These are phyloP conservation scores for Scartelaos histophorus DNA, from an alignment of 2,113 vertebrate genomes.

Conservation along the genomic window DNA sequence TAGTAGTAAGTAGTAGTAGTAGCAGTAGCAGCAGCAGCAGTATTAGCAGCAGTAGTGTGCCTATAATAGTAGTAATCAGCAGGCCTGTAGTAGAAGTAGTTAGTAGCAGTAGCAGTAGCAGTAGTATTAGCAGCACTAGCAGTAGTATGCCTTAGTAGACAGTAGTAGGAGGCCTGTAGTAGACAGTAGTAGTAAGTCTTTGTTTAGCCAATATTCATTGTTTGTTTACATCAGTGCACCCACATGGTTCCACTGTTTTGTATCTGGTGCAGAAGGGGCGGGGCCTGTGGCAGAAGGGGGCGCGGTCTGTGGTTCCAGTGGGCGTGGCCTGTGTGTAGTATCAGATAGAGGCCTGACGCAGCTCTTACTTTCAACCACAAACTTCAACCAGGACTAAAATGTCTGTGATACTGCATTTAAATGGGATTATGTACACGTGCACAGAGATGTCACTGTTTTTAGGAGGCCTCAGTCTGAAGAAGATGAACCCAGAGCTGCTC, in stretches of 20 bases:
- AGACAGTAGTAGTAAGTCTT: neutral
- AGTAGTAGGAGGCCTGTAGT: too few species aligned
- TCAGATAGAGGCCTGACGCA: slow-evolving; percentile 5
- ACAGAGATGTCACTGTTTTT: neutral
- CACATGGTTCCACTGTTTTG: neutral
- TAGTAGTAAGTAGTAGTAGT: neutral
- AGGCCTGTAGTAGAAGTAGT: too few species aligned
- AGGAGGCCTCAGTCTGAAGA: neutral
- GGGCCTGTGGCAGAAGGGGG: neutral
- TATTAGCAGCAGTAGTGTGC: too few species aligned
- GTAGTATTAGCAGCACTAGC: too few species aligned
- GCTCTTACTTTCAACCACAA: neutral
- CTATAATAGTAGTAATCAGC: too few species aligned
- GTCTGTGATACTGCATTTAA: too few species aligned
- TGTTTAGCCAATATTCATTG: neutral
- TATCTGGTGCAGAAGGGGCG: neutral
- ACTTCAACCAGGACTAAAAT: too few species aligned
- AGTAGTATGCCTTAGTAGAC: too few species aligned
- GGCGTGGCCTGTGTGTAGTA: neutral
- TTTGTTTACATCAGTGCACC: neutral
- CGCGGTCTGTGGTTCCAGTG: neutral
- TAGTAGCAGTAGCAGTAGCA: too few species aligned
- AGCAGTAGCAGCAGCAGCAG: too few species aligned
- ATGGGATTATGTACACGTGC: neutral
- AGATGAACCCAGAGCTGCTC: neutral